Conservation (phyloP, 2,797 vertebrate genomes). For the Hoplostethus atlanticus region DNA sequence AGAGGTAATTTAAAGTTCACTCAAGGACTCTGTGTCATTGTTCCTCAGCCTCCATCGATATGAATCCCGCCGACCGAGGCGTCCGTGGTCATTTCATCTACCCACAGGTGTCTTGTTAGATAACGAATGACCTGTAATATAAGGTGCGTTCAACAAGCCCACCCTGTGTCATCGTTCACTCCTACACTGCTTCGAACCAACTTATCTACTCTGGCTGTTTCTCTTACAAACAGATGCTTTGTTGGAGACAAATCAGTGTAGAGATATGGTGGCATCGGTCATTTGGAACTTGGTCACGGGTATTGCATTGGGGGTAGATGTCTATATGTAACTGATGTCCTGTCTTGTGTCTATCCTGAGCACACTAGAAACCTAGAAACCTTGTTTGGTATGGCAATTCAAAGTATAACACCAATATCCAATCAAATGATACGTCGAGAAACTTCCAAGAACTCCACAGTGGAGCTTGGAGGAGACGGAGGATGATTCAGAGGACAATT, state of each 20-base stretch:
- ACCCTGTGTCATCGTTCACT: constrained; percentile 11
- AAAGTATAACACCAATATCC: no score
- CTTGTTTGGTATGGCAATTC: background rate
- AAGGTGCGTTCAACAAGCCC: constrained; percentile 14
- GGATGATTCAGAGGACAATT: no score
- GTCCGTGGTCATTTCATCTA: constrained; percentile 60
- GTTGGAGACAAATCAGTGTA: background rate
- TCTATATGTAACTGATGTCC: background rate
- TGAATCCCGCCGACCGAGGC: constrained; percentile 23
- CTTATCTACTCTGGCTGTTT: background rate
- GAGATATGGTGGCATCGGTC: background rate
- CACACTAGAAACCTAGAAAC: constrained; percentile 6
- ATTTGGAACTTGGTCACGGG: background rate
- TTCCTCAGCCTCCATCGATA: constrained; percentile 47
- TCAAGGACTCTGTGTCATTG: constrained; percentile 46
- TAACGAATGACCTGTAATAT: constrained; percentile 41
- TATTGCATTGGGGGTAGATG: background rate
- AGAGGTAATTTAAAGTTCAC: constrained; percentile 59
- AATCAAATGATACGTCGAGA: no score
- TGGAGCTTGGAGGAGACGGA: no score
- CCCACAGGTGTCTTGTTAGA: constrained; percentile 57
- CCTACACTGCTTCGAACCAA: background rate
- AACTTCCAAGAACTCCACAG: no score
- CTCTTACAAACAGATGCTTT: background rate
- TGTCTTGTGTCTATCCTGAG: no score